phyloP scores from a whole-genome alignment of 2,888 invertebrate species.

The Bedellia somnulentella region DNA sequence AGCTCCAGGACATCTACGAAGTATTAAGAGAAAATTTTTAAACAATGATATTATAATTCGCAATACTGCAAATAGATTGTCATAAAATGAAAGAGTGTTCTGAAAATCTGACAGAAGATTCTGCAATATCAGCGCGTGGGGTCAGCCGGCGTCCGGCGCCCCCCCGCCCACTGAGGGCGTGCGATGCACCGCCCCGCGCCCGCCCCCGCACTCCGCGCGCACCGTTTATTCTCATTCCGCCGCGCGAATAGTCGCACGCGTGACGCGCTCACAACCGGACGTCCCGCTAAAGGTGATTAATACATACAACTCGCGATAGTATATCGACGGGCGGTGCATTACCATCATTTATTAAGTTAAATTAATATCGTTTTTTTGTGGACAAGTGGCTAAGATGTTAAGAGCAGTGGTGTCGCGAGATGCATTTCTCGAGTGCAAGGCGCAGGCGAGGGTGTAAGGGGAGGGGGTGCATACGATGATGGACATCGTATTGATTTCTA shows the following conservation, averaged over 20 bases:
- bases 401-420: conserved; percentile 30
- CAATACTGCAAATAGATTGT: conserved; percentile 4
- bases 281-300: conserved; percentile 33
- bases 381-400: conserved; percentile 14
- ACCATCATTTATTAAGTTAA: background rate
- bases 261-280: conserved; percentile 44
- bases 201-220: conserved; percentile 26
- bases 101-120: too few species aligned
- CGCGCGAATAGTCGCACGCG: conserved; percentile 50
- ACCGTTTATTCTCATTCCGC: conserved; percentile 51
- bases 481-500: conserved; percentile 64
- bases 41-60: conserved; percentile 1
- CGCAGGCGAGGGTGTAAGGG: conserved; percentile 51
- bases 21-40: background rate
- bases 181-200: conserved; percentile 28
- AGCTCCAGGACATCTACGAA: too few species aligned
- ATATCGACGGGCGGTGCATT: conserved; percentile 47
- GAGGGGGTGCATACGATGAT: conserved; percentile 65
- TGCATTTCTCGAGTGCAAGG: conserved; percentile 55
- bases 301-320: conserved; percentile 16
- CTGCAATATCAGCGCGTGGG: conserved; percentile 6
- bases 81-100: too few species aligned
- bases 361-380: background rate
- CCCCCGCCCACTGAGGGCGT: conserved; percentile 49
- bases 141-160: conserved; percentile 15